Conservation (phyloP, 2,113 vertebrate genomes). For the Canis aureus region DNA sequence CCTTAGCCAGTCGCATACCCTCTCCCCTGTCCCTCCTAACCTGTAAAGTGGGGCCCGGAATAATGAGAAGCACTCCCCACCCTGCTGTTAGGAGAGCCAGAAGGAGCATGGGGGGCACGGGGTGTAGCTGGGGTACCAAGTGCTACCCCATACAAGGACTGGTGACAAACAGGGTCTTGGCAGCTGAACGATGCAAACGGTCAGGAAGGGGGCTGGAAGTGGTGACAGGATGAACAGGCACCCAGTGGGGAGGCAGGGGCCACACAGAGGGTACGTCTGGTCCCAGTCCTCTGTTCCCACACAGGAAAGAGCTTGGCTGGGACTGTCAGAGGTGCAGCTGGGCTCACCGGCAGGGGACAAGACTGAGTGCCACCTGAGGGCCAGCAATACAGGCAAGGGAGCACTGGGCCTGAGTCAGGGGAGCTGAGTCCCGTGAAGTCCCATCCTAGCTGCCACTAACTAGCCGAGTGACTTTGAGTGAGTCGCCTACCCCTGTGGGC, state of each 20-base stretch:
- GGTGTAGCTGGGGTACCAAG: neutral
- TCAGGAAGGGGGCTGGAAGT: neutral
- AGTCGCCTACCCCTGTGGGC: neutral
- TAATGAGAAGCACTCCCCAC: neutral
- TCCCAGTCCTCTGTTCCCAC: neutral
- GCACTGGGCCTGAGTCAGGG: neutral
- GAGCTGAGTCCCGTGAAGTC: neutral
- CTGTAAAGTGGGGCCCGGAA: neutral
- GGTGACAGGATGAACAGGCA: neutral
- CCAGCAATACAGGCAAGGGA: neutral
- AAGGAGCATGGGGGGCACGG: rapidly evolving
- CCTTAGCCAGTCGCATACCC: neutral
- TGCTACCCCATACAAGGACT: neutral
- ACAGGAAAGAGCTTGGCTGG: neutral
- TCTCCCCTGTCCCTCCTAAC: neutral
- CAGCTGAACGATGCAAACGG: neutral
- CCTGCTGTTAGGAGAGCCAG: neutral
- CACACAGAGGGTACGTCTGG: neutral
- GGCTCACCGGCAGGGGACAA: neutral
- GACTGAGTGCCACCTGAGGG: rapidly evolving
- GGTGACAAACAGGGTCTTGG: neutral
- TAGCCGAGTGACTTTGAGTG: neutral
- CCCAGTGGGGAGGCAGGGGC: rapidly evolving
- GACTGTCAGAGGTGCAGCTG: neutral
- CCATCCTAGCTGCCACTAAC: neutral